phyloP scores from a whole-genome alignment of 2,888 invertebrate genomes.

The Clanis bilineata region DNA sequence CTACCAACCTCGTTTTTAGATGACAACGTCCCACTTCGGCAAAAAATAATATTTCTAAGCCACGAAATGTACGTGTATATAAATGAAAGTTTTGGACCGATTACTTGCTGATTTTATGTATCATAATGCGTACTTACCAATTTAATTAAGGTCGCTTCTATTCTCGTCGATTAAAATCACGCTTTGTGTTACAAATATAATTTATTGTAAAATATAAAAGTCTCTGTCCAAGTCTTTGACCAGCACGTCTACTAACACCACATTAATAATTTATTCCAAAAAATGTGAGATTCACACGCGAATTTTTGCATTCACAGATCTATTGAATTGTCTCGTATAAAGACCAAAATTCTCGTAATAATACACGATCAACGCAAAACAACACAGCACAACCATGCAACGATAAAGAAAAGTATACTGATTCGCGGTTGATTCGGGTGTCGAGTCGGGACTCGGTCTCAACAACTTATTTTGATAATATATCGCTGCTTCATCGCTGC shows the following conservation, averaged over 20 bases:
- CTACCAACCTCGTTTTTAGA: not conserved
- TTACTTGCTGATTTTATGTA: not conserved
- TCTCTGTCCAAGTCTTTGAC: not conserved
- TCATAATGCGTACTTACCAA: not conserved
- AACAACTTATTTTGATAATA: constrained; percentile 39
- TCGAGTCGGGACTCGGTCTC: constrained; percentile 25
- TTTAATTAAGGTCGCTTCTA: not conserved
- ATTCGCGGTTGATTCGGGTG: constrained; percentile 57
- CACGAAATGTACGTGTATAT: not conserved
- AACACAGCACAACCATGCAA: constrained; percentile 55
- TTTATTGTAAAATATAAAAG: constrained; percentile 7
- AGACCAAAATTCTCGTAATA: constrained; percentile 31
- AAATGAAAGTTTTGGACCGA: not conserved
- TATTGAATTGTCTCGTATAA: constrained; percentile 20
- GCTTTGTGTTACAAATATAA: constrained; percentile 11
- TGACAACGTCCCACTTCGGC: not conserved
- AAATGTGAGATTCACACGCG: constrained; percentile 11
- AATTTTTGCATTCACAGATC: constrained; percentile 6
- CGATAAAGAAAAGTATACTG: constrained; percentile 58
- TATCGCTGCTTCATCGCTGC: constrained; percentile 25
- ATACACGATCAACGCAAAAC: constrained; percentile 49
- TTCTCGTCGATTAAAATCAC: not conserved
- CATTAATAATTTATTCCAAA: not conserved
- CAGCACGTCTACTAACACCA: not conserved
- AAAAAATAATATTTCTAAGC: not conserved